Evolutionary conservation across 2,113 vertebrate species (phyloP), one percentile per base, ranked within the genome.

Genomic region (Crypturellus undulatus): DNA sequence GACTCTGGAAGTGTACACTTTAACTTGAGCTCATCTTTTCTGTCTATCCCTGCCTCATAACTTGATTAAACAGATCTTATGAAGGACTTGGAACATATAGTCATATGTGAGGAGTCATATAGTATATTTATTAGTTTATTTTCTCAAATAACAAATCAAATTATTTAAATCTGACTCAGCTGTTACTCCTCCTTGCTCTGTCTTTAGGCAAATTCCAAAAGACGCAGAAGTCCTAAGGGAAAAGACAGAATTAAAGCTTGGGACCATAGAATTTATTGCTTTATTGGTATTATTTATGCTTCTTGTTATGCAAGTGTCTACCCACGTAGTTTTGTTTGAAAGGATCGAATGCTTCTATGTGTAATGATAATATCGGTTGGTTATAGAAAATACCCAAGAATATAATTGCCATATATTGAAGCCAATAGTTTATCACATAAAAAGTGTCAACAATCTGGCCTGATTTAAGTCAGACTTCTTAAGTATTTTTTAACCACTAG

Each of bases 91-190:
- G 65, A 79, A 77, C 42, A 32, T n/a, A n/a, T n/a, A n/a, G n/a
- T n/a, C n/a, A n/a, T n/a, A n/a, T 20, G 30, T 54, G 54, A 83
- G 12, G 24, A 91, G 42, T 12, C 59, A 38, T 54, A 84, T 42
- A 93, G 87, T 87, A 59, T 89, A 91, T 87, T 89, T 92, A 65
- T 84, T 79, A 11, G 13, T 54, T 86, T 90, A 40, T 78, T 89
- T 92, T 87, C 78, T 79, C 49, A 75, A 71, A 63, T 84, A 3
- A 52, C 49, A 75, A 71, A 62, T 81, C 3, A 52, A n/a, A 76
- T 87, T 79, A 52, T 65, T 84, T 69, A 60, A 52, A 72, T 79
- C 77, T 82, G 67, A 79, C 34, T 81, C 80, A 24, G 71, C 34
- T 92, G 83, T 52, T 81, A 64, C 10, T 12, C 20, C 24, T 91